Evolutionary conservation across 1,140 invertebrate species (phyloP).

Genomic region (Lepidurus arcticus): DNA sequence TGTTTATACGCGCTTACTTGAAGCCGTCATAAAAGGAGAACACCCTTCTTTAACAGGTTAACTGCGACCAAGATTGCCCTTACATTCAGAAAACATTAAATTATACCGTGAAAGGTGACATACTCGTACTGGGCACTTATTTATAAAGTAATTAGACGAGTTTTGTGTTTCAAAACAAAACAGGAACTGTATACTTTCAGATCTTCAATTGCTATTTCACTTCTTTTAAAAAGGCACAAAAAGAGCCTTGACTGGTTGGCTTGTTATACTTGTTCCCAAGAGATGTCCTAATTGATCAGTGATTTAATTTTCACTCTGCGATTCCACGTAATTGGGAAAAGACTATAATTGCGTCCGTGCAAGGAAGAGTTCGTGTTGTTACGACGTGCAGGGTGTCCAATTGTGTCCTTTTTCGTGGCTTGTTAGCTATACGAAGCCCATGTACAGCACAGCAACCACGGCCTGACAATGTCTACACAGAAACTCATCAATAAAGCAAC

Average conservation of each 20-base stretch:
- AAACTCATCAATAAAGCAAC: constrained; percentile 11
- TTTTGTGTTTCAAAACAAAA: too few species aligned
- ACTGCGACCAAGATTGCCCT: not conserved
- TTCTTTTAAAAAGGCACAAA: not conserved
- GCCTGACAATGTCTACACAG: constrained; percentile 3
- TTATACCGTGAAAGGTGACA: too few species aligned
- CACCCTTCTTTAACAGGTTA: not conserved
- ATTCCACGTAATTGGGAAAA: not conserved
- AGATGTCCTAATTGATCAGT: not conserved
- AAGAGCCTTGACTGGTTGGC: not conserved
- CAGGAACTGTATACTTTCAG: too few species aligned
- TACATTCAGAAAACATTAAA: not conserved
- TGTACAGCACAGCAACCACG: not conserved
- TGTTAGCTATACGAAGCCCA: constrained; percentile 1
- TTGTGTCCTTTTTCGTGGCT: constrained; percentile 4
- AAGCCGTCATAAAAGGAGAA: constrained; percentile 9
- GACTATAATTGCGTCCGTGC: not conserved
- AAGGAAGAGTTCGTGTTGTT: not conserved
- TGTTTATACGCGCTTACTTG: not conserved
- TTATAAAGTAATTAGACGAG: too few species aligned
- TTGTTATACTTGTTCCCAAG: not conserved
- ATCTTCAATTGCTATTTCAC: not conserved
- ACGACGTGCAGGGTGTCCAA: not conserved
- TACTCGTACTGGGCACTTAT: too few species aligned
- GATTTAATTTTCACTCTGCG: not conserved